Evolutionary conservation across 2,113 vertebrate genomes (phyloP), one percentile per base, ranked within the genome.

Genomic region (Chlamydotis undulata): DNA sequence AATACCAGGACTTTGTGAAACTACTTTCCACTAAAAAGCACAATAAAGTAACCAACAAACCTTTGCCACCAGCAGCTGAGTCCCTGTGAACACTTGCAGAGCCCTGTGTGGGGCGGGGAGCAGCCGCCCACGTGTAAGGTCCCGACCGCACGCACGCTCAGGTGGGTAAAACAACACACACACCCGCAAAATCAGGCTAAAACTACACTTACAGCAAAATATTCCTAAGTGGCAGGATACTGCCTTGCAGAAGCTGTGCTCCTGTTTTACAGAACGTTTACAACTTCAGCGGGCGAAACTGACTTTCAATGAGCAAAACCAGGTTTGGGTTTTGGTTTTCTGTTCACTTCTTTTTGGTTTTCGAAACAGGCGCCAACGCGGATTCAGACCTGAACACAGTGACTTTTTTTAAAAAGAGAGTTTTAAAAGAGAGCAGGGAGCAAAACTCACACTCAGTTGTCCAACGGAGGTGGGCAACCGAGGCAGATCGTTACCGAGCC

Each of bases 101-200:
- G 33, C 14, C 3, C 10, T 7, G 6, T 0, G 14, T 2, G 1
- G n/a, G 19, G 24, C 23, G n/a, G 71, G 52, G n/a, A 89, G 71
- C 73, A 19, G 5, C 2, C 35, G 16, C 33, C 43, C 25, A 26
- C 35, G 68, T 5, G 14, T 53, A 18, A 77, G 26, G 35, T 64
- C 35, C 79, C 5, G 28, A 55, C 10, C 0, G 5, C 57, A 28
- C 17, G 25, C 80, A 33, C 4, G 1, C 73, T 49, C 19, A 26
- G 29, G 39, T n/a, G 43, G 28, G 57, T 39, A 71, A 77, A 87
- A 26, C 12, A 81, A 56, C n/a, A 19, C 25, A 14, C 0, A 0
- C 8, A 2, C 41, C 47, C 31, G 39, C 28, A 63, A 67, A 28
- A 50, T 12, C 45, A 35, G 52, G 65, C 63, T 68, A 71, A 39